Base-by-base conservation (phyloP, 2,113 vertebrate species). In the Tyrannus savana region DNA sequence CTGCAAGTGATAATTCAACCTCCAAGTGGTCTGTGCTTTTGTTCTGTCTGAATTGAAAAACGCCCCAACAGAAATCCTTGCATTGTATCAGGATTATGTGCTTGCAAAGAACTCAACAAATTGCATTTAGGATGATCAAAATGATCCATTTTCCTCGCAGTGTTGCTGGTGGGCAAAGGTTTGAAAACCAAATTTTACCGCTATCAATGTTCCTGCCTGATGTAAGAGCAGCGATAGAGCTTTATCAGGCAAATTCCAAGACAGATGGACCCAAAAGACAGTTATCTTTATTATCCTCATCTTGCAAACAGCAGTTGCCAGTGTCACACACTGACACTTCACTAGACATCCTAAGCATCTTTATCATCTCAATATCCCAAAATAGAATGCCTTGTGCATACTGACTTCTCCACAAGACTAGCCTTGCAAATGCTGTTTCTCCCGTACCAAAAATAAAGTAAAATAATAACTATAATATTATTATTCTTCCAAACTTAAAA, bases 1-100 rank as follows among this genome's bases (percentile, higher is more conserved):
- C 97, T 98, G 97, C 94, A 97, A 97, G 96, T 98, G 97, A 98
- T 69, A 93, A 95, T 95, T 96, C 97, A 96, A 53, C 96, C 95
- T 97, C 96, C 96, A 92, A 89, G 91, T 93, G 91, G 96, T 96
- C 97, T 86, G 67, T 0, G 84, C 96, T 98, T 96, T 92, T 97
- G 97, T 97, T 93, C 81, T 64, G 82, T 86, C 91, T 93, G 93
- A 97, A 96, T 96, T 97, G 95, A 96, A 95, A 96, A 97, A 96
- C 80, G 95, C 93, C 93, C 88, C 64, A 93, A 94, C 91, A 96
- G 91, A 97, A 97, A 96, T 81, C 68, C 83, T 78, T 64, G 37
- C 84, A 96, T 96, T 96, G 91, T 96, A 62, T 82, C 0, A 2
- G 92, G 86, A 97, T 97, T 97, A 97, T 94, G 81, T 94, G 97